These are phyloP conservation scores for Helobdella robusta DNA, from an alignment of 2,888 invertebrate species.

Conservation along the genomic window DNA sequence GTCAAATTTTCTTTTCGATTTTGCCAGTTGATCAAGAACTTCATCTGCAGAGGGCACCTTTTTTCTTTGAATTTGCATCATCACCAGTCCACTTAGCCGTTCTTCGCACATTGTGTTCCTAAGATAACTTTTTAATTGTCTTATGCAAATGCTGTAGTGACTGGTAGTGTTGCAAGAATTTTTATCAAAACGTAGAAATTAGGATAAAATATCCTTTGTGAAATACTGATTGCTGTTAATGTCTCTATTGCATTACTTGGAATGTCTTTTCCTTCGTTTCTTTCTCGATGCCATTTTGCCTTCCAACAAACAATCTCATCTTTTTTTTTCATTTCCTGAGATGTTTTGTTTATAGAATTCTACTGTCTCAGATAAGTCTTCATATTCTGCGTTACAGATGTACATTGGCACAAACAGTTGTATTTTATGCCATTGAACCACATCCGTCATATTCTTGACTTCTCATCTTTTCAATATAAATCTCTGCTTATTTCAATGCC, in stretches of 20 bases:
- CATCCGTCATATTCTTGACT: too few relatives aligned
- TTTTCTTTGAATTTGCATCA: too few relatives aligned
- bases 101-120: slow-evolving; percentile 1
- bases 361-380: background rate
- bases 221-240: background rate
- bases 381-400: too few relatives aligned
- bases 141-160: background rate
- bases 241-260: background rate
- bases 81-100: too few relatives aligned
- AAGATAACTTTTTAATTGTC: background rate
- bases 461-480: too few relatives aligned
- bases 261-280: background rate
- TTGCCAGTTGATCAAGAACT: background rate
- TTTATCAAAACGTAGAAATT: too few relatives aligned
- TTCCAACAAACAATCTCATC: background rate
- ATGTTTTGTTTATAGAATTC: slow-evolving; percentile 2
- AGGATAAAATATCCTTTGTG: background rate
- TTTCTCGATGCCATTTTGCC: slow-evolving; percentile 1
- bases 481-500: too few relatives aligned
- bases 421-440: too few relatives aligned
- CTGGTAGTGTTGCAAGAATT: background rate
- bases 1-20: background rate
- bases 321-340: background rate
- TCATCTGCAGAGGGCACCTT: background rate
- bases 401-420: background rate